A percentile compares a stretch with the other conserved stretches of the same genome.
Evolutionary conservation across 53 echinoderm and acorn worm genomes (phyloP).

Genomic region (Apostichopus leukothele): DNA sequence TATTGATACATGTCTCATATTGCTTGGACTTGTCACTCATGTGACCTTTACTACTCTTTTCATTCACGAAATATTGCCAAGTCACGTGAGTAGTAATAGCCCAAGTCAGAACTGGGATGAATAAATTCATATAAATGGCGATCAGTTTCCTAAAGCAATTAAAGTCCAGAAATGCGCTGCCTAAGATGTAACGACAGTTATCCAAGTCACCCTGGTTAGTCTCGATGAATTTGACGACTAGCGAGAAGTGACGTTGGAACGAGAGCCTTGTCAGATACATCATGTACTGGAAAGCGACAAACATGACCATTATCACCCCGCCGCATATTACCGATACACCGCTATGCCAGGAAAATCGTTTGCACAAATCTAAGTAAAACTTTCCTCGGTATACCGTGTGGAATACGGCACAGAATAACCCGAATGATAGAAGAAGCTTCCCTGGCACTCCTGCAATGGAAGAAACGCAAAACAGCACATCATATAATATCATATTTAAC

Average conservation of each 20-base stretch:
- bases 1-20: conserved; percentile 9
- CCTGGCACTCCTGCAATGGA: conserved; percentile 10
- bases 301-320: conserved; percentile 10
- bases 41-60: neutral
- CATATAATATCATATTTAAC: neutral
- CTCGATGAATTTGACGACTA: conserved; percentile 16
- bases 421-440: neutral
- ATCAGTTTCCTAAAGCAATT: conserved; percentile 31
- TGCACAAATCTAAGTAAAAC: conserved; percentile 16
- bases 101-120: conserved; percentile 27
- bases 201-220: conserved; percentile 19
- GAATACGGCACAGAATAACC: neutral
- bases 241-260: conserved; percentile 19
- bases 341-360: conserved; percentile 19
- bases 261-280: conserved; percentile 36
- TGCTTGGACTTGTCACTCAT: neutral
- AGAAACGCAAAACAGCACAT: neutral
- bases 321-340: conserved; percentile 37
- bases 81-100: conserved; percentile 26
- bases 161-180: conserved; percentile 28
- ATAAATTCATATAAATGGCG: conserved; percentile 28
- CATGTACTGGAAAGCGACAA: conserved; percentile 18
- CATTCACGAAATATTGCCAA: conserved; percentile 24
- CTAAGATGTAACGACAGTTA: conserved; percentile 24
- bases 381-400: conserved; percentile 34